Conservation (phyloP, 2,113 vertebrate genomes). For the Epinephelus lanceolatus region DNA sequence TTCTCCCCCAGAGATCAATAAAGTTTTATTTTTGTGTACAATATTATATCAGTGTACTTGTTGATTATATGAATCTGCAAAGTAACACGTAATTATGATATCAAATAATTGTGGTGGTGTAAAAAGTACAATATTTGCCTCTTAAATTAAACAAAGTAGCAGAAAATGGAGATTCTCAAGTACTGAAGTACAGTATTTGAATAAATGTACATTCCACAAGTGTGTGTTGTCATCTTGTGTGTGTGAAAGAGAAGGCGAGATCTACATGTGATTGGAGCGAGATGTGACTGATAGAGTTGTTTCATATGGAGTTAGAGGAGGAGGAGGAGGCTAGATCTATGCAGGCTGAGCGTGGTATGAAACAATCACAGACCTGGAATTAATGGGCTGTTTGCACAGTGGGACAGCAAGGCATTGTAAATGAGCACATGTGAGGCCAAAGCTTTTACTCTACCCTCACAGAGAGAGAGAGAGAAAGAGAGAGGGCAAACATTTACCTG, state of each 20-base stretch:
- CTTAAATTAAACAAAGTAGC: not conserved
- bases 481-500: constrained; percentile 62
- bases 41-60: not conserved
- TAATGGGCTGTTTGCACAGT: constrained; percentile 76
- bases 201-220: not conserved
- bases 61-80: not conserved
- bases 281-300: constrained; percentile 7
- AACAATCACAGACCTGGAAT: constrained; percentile 71
- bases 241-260: not conserved
- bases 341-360: constrained; percentile 31
- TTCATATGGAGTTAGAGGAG: constrained; percentile 2
- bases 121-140: not conserved
- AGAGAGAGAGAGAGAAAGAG: not conserved
- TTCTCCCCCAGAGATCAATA: not conserved
- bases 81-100: not conserved
- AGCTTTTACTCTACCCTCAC: constrained; percentile 29
- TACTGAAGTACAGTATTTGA: not conserved
- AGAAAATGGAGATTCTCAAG: not conserved
- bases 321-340: not conserved
- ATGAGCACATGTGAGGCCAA: constrained; percentile 42
- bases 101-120: not conserved
- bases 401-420: constrained; percentile 47
- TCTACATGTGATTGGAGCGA: not conserved
- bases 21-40: not conserved
- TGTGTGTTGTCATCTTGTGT: constrained; percentile 1